Evolutionary conservation across 2,113 vertebrate genomes (phyloP).

Genomic region (Micronisus gabar): DNA sequence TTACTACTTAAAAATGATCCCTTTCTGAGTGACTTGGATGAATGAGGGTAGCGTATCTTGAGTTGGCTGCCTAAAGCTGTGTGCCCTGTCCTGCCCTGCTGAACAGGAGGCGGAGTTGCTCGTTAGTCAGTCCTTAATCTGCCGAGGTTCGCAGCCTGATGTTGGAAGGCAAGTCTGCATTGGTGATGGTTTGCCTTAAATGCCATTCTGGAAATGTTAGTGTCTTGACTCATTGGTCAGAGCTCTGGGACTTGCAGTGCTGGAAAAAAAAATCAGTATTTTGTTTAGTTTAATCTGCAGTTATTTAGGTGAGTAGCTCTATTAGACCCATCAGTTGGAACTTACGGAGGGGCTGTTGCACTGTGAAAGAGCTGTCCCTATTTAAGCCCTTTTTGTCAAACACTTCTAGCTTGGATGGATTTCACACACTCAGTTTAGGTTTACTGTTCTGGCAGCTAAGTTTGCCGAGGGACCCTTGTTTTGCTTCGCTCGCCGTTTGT

Average conservation of each 20-base stretch:
- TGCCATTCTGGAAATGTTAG: background rate
- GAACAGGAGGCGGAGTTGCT: background rate
- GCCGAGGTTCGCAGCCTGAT: background rate
- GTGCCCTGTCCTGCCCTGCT: background rate
- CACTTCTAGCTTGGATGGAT: background rate
- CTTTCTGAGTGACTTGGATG: background rate
- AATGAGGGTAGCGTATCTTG: background rate
- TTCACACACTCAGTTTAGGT: accelerated
- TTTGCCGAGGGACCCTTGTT: background rate
- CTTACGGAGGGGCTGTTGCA: background rate
- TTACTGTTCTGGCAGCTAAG: background rate
- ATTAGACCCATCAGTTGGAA: background rate
- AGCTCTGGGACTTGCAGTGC: background rate
- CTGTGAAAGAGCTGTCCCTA: background rate
- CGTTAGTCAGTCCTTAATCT: background rate
- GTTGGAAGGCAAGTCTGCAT: background rate
- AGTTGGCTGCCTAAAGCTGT: background rate
- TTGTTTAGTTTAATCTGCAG: background rate
- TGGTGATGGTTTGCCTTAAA: background rate
- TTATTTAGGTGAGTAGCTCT: background rate
- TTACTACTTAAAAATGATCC: background rate
- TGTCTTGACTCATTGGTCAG: background rate
- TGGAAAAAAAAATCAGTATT: background rate
- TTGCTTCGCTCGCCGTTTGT: accelerated
- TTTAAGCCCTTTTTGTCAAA: background rate